Evolutionary conservation across 2,113 vertebrate species (phyloP).

Genomic region (Cyprinodon brontotheroides): DNA sequence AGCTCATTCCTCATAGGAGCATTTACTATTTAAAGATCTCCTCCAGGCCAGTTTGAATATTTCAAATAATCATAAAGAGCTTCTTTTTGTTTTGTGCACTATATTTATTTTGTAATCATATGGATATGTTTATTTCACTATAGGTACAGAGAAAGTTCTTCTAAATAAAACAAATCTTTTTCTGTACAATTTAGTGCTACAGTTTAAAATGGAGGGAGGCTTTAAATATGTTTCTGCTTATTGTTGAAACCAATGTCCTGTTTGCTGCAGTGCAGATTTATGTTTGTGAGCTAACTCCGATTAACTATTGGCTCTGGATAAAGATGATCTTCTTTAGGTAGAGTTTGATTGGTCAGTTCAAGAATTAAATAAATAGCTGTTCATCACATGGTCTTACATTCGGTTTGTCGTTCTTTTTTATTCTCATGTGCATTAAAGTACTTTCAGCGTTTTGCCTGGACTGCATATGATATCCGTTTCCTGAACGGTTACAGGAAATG

Average conservation of each 20-base stretch:
- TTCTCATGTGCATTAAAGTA: neutral
- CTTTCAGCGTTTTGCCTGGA: constrained; percentile 14
- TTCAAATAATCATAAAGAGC: neutral
- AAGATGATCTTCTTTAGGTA: neutral
- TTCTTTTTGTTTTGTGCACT: neutral
- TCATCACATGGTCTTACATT: neutral
- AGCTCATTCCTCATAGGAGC: constrained; percentile 13
- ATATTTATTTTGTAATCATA: neutral
- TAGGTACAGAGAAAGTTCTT: neutral
- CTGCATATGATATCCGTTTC: constrained; percentile 4
- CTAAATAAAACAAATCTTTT: neutral
- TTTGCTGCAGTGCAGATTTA: neutral
- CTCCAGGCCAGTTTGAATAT: neutral
- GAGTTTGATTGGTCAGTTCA: constrained; percentile 1
- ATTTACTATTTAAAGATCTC: constrained; percentile 25
- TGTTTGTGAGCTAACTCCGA: neutral
- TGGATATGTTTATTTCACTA: no score
- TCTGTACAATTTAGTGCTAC: neutral
- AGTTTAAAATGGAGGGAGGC: constrained; percentile 3
- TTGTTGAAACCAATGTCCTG: neutral
- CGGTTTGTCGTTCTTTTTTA: neutral
- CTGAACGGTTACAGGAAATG: constrained; percentile 10
- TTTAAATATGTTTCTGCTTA: constrained; percentile 25
- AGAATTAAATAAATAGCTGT: neutral
- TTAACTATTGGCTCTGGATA: neutral